Conservation (phyloP, 2,888 invertebrate species). For the Sinohyriopsis cumingii region DNA sequence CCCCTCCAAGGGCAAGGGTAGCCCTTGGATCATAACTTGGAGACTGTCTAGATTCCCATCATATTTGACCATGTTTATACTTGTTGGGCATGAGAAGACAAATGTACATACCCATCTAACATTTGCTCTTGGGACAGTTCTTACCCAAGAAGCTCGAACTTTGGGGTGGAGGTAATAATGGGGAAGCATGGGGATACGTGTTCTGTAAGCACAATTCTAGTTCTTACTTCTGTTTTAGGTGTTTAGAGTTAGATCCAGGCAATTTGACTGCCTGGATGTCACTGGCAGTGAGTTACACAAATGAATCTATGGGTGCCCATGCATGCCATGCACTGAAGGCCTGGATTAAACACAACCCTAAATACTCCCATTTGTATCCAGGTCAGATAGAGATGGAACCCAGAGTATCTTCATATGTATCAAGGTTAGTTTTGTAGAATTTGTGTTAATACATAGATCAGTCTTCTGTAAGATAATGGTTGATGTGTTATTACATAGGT, state of each 20-base stretch:
- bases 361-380: slow-evolving; percentile 83
- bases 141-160: too few relatives aligned
- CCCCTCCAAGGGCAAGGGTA: too few relatives aligned
- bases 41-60: too few relatives aligned
- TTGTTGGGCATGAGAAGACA: too few relatives aligned
- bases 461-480: slow-evolving; percentile 1
- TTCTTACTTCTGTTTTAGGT: slow-evolving; percentile 70
- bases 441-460: slow-evolving; percentile 6
- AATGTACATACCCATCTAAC: too few relatives aligned
- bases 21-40: too few relatives aligned
- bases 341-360: slow-evolving; percentile 80
- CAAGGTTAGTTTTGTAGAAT: slow-evolving; percentile 50
- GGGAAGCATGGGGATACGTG: too few relatives aligned
- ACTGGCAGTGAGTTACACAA: slow-evolving; percentile 94
- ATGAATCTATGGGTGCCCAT: slow-evolving; percentile 93
- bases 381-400: slow-evolving; percentile 39
- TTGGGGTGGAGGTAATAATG: too few relatives aligned
- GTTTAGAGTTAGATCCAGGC: slow-evolving; percentile 84
- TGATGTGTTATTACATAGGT: not conserved
- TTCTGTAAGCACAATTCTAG: too few relatives aligned
- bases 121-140: too few relatives aligned
- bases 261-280: slow-evolving; percentile 90
- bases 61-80: too few relatives aligned
- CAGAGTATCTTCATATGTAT: slow-evolving; percentile 66
- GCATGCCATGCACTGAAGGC: slow-evolving; percentile 85